Base-by-base conservation (phyloP, 2,888 invertebrate genomes). In the Apotomis capreana region DNA sequence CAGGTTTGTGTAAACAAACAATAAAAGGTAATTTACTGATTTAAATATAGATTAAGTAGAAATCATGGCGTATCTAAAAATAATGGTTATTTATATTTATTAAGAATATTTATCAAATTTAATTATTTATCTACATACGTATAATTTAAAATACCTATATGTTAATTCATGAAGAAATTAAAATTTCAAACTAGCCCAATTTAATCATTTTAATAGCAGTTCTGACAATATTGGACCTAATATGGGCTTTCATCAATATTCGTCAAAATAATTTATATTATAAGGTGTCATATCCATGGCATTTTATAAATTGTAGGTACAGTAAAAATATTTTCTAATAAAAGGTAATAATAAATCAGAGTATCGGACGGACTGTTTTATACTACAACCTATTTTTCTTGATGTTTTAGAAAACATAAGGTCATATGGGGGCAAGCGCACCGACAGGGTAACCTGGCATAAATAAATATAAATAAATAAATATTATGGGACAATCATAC, bases 1-100 rank as follows among this genome's bases (percentile, higher is more conserved):
- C 73, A 77, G 75, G 78, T 80, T 80, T 78, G 69, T 78, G 60
- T 77, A 78, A 80, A 26, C 67, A 52, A 71, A 71, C 57, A 55
- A 67, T 61, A 55, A 67, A 71, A 49, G 62, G 55, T 68, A 61
- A n/a, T 60, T 68, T 26, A 26, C n/a, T 9, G n/a, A 2, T 62
- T 60, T 69, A 78, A 78, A 75, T 64, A n/a, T 70, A 74, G 58
- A 26, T 70, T 55, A 44, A 55, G 12, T 54, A 64, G 3, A 44
- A 49, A 4, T 12, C 37, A 63, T 62, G 69, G 60, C 51, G 73
- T 60, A 63, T 63, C 76, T 44, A 60, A 69, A 74, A 59, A 64
- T 46, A 60, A 54, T 13, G 70, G 64, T 72, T 12, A 4, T 40
- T 59, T 61, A 61, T 49, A 12, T 61, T n/a, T 36, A 37, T 9